Percentiles rank a stretch among this genome's conserved stretches.
These are phyloP conservation scores for Drosophila arizonae DNA, from an alignment of 1,140 invertebrate species.

Conservation along the genomic window DNA sequence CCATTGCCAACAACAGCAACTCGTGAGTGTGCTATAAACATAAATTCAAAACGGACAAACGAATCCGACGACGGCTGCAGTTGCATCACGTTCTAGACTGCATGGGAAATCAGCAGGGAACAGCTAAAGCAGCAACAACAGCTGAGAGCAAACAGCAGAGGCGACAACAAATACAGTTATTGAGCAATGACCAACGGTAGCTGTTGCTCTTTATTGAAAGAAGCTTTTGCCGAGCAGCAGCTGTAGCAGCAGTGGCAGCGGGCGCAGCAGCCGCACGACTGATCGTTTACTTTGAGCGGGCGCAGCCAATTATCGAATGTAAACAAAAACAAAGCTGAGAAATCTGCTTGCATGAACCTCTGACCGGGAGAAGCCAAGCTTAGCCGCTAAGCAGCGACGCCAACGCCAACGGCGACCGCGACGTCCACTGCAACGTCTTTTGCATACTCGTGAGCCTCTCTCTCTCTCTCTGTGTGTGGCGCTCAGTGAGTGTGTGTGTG, in stretches of 20 bases:
- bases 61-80: neutral
- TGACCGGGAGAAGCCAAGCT: constrained; percentile 46
- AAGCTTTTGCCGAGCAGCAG: constrained; percentile 13
- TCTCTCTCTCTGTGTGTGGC: constrained; percentile 26
- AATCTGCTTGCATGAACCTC: constrained; percentile 57
- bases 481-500: neutral
- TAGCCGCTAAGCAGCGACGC: constrained; percentile 12
- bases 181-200: constrained; percentile 34
- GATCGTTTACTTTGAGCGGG: constrained; percentile 57
- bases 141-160: neutral
- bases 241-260: neutral
- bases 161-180: constrained; percentile 11
- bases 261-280: neutral
- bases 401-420: constrained; percentile 1
- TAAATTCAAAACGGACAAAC: constrained; percentile 27
- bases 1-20: constrained; percentile 3
- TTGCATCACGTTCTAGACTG: constrained; percentile 16
- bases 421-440: constrained; percentile 20
- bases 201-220: constrained; percentile 24
- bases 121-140: no score
- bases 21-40: constrained; percentile 8
- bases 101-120: constrained; percentile 8
- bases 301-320: constrained; percentile 39
- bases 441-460: constrained; percentile 30
- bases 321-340: constrained; percentile 43